Percentiles rank a stretch among this genome's conserved stretches.
Conservation (phyloP, 2,888 invertebrate genomes). For the Archips xylosteana region DNA sequence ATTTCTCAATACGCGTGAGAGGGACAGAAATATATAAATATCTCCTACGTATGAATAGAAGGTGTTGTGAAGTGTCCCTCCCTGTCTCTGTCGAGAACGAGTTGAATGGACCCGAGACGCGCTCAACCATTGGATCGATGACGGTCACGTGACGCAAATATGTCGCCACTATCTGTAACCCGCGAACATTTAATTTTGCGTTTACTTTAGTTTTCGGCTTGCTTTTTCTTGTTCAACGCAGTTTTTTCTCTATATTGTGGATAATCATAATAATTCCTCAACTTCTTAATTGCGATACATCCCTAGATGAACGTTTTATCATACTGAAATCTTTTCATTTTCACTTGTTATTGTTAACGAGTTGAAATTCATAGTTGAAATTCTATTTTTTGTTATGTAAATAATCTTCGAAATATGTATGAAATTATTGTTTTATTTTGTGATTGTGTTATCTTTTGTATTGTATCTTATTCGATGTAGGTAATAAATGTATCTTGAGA, state of each 20-base stretch:
- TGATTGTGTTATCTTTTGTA: too few species aligned
- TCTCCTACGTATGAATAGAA: slow-evolving; percentile 84
- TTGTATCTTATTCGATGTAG: too few species aligned
- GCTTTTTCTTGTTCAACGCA: not conserved
- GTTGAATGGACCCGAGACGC: slow-evolving; percentile 86
- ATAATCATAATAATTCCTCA: not conserved
- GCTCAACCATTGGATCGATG: slow-evolving; percentile 85
- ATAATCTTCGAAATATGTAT: too few species aligned
- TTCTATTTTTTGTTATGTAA: not conserved
- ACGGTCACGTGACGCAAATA: slow-evolving; percentile 80
- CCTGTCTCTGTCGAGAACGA: slow-evolving; percentile 70
- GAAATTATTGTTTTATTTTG: too few species aligned
- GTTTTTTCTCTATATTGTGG: not conserved
- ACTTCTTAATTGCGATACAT: not conserved
- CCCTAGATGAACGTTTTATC: not conserved
- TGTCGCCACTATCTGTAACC: slow-evolving; percentile 56
- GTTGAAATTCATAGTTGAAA: not conserved
- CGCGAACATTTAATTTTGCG: slow-evolving; percentile 64
- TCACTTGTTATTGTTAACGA: not conserved
- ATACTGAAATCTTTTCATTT: not conserved
- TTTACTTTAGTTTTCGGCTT: not conserved
- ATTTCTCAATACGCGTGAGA: slow-evolving; percentile 77
- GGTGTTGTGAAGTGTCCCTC: slow-evolving; percentile 81
- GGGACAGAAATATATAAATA: slow-evolving; percentile 79
- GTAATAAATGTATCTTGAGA: too few species aligned